A percentile compares a stretch with the other conserved stretches of the same genome.
Evolutionary conservation across 2,888 invertebrate species (phyloP).

Genomic region (Lepetodrilus schrolli): DNA sequence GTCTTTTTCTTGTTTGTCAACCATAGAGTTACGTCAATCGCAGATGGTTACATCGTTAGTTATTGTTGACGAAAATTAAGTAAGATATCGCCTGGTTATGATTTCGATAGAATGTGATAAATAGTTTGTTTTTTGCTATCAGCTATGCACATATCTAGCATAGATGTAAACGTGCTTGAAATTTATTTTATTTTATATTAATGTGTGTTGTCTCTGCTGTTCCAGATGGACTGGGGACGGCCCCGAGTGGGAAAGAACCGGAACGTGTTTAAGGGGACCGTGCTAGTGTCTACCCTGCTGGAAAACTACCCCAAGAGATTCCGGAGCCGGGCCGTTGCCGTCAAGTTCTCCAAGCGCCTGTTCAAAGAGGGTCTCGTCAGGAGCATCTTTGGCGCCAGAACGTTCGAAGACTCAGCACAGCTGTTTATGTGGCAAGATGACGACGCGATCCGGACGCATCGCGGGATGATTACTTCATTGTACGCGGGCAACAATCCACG

Average conservation of each 20-base stretch:
- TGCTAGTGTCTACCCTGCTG: slow-evolving; percentile 66
- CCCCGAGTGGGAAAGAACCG: slow-evolving; percentile 43
- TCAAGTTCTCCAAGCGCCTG: slow-evolving; percentile 65
- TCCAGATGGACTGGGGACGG: slow-evolving; percentile 58
- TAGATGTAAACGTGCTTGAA: background rate
- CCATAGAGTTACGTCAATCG: too few relatives aligned
- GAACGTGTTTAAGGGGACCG: slow-evolving; percentile 68
- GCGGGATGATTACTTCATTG: slow-evolving; percentile 50
- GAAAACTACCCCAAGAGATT: slow-evolving; percentile 63
- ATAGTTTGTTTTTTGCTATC: background rate
- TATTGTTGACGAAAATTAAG: too few relatives aligned
- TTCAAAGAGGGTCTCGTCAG: slow-evolving; percentile 64
- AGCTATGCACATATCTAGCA: background rate
- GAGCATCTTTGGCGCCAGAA: slow-evolving; percentile 60
- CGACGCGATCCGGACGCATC: slow-evolving; percentile 39
- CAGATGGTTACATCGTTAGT: too few relatives aligned
- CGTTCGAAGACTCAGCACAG: slow-evolving; percentile 70
- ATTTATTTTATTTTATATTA: slow-evolving; percentile 12
- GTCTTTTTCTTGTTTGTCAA: too few relatives aligned
- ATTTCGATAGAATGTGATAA: background rate
- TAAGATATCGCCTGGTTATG: too few relatives aligned
- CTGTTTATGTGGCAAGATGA: slow-evolving; percentile 66
- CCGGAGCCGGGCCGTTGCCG: slow-evolving; percentile 58
- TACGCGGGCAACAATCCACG: background rate
- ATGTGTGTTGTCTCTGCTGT: slow-evolving; percentile 28